Conservation (phyloP, 64 coral and sea anemone species). For the Stichodactyla helianthus region DNA sequence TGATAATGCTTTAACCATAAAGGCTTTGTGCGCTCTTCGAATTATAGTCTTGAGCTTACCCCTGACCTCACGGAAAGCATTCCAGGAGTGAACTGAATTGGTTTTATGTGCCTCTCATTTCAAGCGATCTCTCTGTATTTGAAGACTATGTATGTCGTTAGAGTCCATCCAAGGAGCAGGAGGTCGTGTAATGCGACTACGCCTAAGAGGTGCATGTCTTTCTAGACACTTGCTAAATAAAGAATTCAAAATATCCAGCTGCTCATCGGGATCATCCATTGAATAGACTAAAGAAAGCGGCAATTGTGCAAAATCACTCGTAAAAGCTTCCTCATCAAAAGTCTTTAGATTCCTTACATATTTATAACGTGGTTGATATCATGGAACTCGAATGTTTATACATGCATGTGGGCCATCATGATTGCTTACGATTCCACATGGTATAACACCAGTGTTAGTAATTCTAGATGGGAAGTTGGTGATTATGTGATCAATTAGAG, state of each 20-base stretch:
- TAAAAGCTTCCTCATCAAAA: conserved; percentile 20
- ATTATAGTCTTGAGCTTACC: no score
- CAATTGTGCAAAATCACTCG: not conserved
- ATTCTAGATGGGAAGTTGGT: no score
- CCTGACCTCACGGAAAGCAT: no score
- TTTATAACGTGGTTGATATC: conserved; percentile 32
- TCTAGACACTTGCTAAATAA: conserved; percentile 19
- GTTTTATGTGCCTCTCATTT: no score
- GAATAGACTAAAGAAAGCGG: not conserved
- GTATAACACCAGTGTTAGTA: no score
- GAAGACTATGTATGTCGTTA: no score
- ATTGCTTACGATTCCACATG: no score
- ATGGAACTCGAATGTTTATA: not conserved
- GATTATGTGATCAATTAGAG: no score
- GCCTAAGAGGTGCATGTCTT: conserved; percentile 25
- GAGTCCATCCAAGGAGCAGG: not conserved
- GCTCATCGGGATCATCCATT: conserved; percentile 22
- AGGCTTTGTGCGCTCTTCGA: no score
- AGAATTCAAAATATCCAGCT: not conserved
- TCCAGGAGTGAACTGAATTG: no score
- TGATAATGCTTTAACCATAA: no score
- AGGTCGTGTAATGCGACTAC: conserved; percentile 33
- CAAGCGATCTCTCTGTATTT: no score
- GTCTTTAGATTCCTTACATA: not conserved
- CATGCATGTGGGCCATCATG: not conserved